Percentiles rank a stretch among this genome's conserved stretches.
These are phyloP conservation scores for Iphiclides podalirius DNA, from an alignment of 2,888 invertebrate species.

Conservation along the genomic window DNA sequence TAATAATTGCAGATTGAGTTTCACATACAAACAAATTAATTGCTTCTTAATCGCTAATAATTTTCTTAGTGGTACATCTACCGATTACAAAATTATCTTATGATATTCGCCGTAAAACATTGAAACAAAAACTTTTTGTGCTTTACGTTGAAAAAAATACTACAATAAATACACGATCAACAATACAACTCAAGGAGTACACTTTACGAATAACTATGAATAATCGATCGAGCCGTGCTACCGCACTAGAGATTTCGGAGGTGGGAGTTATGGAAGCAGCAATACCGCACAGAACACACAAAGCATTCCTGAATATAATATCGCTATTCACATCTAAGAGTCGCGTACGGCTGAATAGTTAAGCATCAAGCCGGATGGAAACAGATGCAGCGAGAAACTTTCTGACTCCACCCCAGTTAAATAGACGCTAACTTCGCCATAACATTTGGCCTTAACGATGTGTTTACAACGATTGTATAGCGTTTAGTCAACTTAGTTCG, in stretches of 20 bases:
- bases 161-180: too few relatives aligned
- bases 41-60: too few relatives aligned
- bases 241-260: constrained; percentile 16
- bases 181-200: too few relatives aligned
- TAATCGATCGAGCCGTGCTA: constrained; percentile 12
- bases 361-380: constrained; percentile 28
- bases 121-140: too few relatives aligned
- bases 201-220: constrained; percentile 12
- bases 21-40: too few relatives aligned
- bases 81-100: too few relatives aligned
- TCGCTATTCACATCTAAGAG: constrained; percentile 16
- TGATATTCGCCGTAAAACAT: too few relatives aligned
- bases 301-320: constrained; percentile 33
- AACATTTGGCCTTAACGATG: constrained; percentile 9
- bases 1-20: too few relatives aligned
- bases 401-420: constrained; percentile 28
- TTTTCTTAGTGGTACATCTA: too few relatives aligned
- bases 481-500: too few relatives aligned
- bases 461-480: constrained; percentile 9
- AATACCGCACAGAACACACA: constrained; percentile 23
- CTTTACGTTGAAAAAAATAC: too few relatives aligned
- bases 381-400: constrained; percentile 34
- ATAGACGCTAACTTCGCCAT: constrained; percentile 28
- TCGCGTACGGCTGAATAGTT: constrained; percentile 28
- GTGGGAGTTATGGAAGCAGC: constrained; percentile 19